These are phyloP conservation scores for Tolypeutes matacus DNA, from an alignment of 2,797 vertebrate genomes.

Conservation along the genomic window DNA sequence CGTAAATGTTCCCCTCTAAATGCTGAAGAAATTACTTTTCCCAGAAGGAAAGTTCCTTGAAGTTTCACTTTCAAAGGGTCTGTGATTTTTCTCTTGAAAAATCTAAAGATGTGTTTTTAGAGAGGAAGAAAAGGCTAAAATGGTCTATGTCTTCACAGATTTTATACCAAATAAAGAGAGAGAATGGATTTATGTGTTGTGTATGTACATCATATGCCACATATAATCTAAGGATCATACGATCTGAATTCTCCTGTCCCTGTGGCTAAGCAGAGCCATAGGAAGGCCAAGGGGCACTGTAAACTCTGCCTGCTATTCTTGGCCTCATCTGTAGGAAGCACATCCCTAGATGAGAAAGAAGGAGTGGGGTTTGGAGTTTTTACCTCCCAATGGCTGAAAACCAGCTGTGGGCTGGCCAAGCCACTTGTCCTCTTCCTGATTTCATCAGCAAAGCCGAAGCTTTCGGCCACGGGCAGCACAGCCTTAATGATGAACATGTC, in stretches of 20 bases:
- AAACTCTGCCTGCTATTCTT: accelerated
- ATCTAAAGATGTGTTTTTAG: neutral
- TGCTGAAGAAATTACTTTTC: neutral
- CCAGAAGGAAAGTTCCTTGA: neutral
- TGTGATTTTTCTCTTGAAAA: conserved; percentile 31
- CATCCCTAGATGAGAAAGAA: conserved; percentile 64
- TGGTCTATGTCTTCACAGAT: neutral
- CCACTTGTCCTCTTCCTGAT: conserved; percentile 98
- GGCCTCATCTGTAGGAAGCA: conserved; percentile 69
- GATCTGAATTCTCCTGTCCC: neutral
- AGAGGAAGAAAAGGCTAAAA: neutral
- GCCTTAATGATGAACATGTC: conserved; percentile 97
- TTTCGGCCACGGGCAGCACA: conserved; percentile 96
- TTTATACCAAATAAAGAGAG: neutral
- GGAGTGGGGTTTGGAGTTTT: conserved; percentile 64
- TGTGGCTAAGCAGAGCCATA: accelerated
- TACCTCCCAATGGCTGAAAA: conserved; percentile 99
- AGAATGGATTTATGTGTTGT: neutral
- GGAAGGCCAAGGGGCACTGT: neutral
- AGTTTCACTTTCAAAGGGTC: conserved; percentile 23
- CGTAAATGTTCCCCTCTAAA: neutral
- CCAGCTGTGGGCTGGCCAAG: conserved; percentile 96
- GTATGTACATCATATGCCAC: neutral
- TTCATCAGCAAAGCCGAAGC: conserved; percentile 98
- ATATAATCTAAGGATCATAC: neutral